Evolutionary conservation across 2,797 vertebrate genomes (phyloP), one percentile per base, ranked within the genome.

Genomic region (Lateolabrax maculatus): DNA sequence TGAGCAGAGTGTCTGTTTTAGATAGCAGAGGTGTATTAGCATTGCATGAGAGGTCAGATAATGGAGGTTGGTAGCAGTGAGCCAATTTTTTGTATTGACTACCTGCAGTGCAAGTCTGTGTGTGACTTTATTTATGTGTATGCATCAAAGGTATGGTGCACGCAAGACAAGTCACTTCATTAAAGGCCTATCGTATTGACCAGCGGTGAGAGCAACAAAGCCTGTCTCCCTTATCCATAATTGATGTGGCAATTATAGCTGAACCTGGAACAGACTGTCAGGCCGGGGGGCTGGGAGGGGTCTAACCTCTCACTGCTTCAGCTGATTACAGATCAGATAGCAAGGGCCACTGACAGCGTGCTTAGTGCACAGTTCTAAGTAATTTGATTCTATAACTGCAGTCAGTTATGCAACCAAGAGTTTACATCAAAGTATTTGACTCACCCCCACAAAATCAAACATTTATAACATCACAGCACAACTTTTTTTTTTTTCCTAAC

Each of bases 401-500:
- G 84, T 79, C 60, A 37, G 81, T 90, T 87, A 89, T 56, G 73
- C 80, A 89, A 86, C 67, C 75, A 31, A 68, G 57, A 88, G 68
- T 88, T 84, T 80, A 89, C 78, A 91, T 91, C 90, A 94, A 92
- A 93, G 90, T 89, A 73, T 90, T 77, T 81, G 76, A 83, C 79
- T 91, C 85, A 3, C 85, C 86, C 83, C 75, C 83, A 79, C 69
- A 72, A 89, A 90, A 92, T 93, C 64, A 90, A 93, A 92, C 84
- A 93, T 91, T 92, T 84, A 92, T 90, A 90, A 80, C 87, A 88
- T 87, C 82, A 78, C 74, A 75, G 84, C 46, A 44, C 63, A 85
- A 56, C 64, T 77, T 46, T 71, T 65, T 75, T 71, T 43, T 55
- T 48, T 63, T 34, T 34, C n/a, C 58, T 53, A 84, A 81, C 70